Percentiles rank a stretch among this genome's conserved stretches.
These are phyloP conservation scores for Phoebastria nigripes DNA, from an alignment of 2,797 vertebrate genomes.

Conservation along the genomic window DNA sequence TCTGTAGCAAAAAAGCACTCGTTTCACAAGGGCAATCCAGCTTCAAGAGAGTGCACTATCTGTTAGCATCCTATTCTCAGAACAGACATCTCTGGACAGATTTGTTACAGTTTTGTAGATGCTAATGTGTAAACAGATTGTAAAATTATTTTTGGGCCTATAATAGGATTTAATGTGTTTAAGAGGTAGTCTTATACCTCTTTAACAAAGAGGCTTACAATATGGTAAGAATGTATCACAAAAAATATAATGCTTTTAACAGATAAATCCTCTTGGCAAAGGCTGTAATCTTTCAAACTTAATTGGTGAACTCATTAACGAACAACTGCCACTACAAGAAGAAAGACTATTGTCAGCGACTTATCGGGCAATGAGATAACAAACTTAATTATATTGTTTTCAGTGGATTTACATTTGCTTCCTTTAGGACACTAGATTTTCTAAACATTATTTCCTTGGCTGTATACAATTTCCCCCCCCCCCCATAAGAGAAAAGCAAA, in stretches of 20 bases:
- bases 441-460: slow-evolving; percentile 38
- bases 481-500: not conserved
- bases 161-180: slow-evolving; percentile 63
- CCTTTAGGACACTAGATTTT: slow-evolving; percentile 55
- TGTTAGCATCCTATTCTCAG: slow-evolving; percentile 48
- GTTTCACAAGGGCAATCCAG: slow-evolving; percentile 51
- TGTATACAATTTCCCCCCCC: not conserved
- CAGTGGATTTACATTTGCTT: slow-evolving; percentile 66
- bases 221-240: slow-evolving; percentile 62
- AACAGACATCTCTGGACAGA: slow-evolving; percentile 58
- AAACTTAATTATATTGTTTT: slow-evolving; percentile 74
- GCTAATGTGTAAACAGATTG: slow-evolving; percentile 54
- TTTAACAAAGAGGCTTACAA: slow-evolving; percentile 65
- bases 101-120: slow-evolving; percentile 58
- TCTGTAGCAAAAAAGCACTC: slow-evolving; percentile 57
- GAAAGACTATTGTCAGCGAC: slow-evolving; percentile 68
- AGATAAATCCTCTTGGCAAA: slow-evolving; percentile 73
- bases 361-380: slow-evolving; percentile 72
- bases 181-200: slow-evolving; percentile 63
- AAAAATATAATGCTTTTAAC: slow-evolving; percentile 71
- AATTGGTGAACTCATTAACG: slow-evolving; percentile 76
- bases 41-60: slow-evolving; percentile 44
- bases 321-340: slow-evolving; percentile 69
- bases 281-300: slow-evolving; percentile 71
- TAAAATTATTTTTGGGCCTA: slow-evolving; percentile 39